phyloP scores from a whole-genome alignment of 2,888 invertebrate species.

The Choristoneura rosaceana region DNA sequence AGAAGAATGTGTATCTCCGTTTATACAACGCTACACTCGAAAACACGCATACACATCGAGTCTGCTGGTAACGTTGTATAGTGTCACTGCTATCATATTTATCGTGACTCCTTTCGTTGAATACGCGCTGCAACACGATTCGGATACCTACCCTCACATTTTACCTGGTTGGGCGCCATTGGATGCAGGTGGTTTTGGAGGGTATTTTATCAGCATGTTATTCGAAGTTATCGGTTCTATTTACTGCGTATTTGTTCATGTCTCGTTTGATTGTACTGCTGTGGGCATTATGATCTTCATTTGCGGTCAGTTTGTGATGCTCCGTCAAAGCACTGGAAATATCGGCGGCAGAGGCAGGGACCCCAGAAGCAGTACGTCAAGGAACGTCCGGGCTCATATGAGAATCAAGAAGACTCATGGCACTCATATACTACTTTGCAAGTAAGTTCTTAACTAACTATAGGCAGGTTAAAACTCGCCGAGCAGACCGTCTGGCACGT shows the following conservation, averaged over 20 bases:
- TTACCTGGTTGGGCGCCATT: slow-evolving; percentile 67
- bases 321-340: slow-evolving; percentile 59
- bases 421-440: slow-evolving; percentile 57
- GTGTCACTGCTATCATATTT: slow-evolving; percentile 59
- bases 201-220: slow-evolving; percentile 57
- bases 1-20: slow-evolving; percentile 44
- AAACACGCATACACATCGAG: slow-evolving; percentile 54
- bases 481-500: too few species aligned
- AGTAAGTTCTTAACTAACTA: slow-evolving; percentile 58
- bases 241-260: slow-evolving; percentile 65
- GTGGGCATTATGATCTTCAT: slow-evolving; percentile 70
- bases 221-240: slow-evolving; percentile 60
- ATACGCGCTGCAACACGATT: slow-evolving; percentile 50
- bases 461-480: too few species aligned
- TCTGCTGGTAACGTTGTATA: slow-evolving; percentile 60
- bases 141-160: slow-evolving; percentile 61
- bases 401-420: slow-evolving; percentile 64
- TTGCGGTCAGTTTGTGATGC: slow-evolving; percentile 65
- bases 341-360: slow-evolving; percentile 62
- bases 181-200: slow-evolving; percentile 51
- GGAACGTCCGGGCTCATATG: slow-evolving; percentile 62
- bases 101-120: slow-evolving; percentile 69
- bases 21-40: slow-evolving; percentile 56
- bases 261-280: slow-evolving; percentile 64
- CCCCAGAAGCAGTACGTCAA: slow-evolving; percentile 49